A percentile compares a stretch with the other conserved stretches of the same genome.
phyloP scores from a whole-genome alignment of 2,888 invertebrate genomes.

The Cynaeus angustus region DNA sequence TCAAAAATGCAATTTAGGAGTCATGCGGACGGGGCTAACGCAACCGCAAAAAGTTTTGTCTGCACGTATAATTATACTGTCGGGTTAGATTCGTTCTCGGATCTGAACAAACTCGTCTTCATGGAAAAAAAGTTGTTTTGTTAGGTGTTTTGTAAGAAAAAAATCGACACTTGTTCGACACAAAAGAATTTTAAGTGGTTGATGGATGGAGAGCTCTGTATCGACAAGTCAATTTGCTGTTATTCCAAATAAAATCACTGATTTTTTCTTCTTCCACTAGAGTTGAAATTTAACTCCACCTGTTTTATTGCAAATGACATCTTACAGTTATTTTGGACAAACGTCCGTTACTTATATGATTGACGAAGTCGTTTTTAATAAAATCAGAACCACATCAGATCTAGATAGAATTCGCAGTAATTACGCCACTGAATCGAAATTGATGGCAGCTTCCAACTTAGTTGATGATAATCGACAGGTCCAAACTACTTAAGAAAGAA shows the following conservation, averaged over 20 bases:
- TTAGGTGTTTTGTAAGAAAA: constrained; percentile 24
- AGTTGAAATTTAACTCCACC: background rate
- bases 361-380: constrained; percentile 21
- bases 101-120: constrained; percentile 1
- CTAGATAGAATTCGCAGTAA: background rate
- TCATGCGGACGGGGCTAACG: constrained; percentile 8
- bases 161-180: constrained; percentile 14
- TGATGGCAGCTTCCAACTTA: too few species aligned
- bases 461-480: too few species aligned
- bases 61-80: constrained; percentile 38
- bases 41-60: constrained; percentile 38
- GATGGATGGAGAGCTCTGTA: constrained; percentile 10
- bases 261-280: background rate
- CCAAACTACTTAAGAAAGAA: too few species aligned
- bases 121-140: constrained; percentile 21
- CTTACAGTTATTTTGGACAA: constrained; percentile 27
- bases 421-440: too few species aligned
- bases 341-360: constrained; percentile 27
- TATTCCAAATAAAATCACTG: background rate
- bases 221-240: constrained; percentile 21
- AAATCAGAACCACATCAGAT: constrained; percentile 13
- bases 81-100: constrained; percentile 28
- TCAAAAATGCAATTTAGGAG: constrained; percentile 39
- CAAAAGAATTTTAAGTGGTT: constrained; percentile 8
- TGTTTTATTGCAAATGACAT: constrained; percentile 12